Percentiles rank a stretch among this genome's conserved stretches.
These are phyloP conservation scores for Sandelia bainsii DNA, from an alignment of 2,797 vertebrate species.

Conservation along the genomic window DNA sequence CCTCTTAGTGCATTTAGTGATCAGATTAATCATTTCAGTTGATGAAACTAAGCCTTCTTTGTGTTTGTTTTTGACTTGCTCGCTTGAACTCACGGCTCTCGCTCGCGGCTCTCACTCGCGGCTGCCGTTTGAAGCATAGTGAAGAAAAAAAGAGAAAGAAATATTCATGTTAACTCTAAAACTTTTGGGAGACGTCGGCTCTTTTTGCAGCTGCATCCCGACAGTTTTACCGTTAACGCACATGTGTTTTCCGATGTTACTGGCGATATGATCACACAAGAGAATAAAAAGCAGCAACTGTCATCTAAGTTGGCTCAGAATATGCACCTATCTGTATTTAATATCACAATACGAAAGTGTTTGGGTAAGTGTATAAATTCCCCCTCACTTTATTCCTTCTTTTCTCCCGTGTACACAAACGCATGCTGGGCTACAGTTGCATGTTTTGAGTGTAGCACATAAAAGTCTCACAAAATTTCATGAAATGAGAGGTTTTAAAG, in stretches of 20 bases:
- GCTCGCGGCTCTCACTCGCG: slow-evolving; percentile 53
- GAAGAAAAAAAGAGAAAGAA: slow-evolving; percentile 76
- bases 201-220: slow-evolving; percentile 44
- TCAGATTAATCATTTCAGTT: slow-evolving; percentile 1
- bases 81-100: slow-evolving; percentile 3
- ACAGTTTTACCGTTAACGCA: slow-evolving; percentile 83
- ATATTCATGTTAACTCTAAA: slow-evolving; percentile 80
- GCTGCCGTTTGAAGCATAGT: slow-evolving; percentile 90
- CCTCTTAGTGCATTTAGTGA: not conserved
- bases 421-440: slow-evolving; percentile 66
- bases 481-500: slow-evolving; percentile 44
- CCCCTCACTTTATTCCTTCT: slow-evolving; percentile 75
- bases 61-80: not conserved
- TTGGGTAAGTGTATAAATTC: slow-evolving; percentile 94
- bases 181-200: slow-evolving; percentile 68
- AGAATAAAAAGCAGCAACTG: slow-evolving; percentile 94
- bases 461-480: slow-evolving; percentile 33
- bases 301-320: slow-evolving; percentile 99
- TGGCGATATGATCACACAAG: slow-evolving; percentile 93
- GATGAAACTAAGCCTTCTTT: not conserved
- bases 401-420: slow-evolving; percentile 49
- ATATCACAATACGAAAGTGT: slow-evolving; percentile 86
- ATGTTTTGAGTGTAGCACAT: slow-evolving; percentile 49
- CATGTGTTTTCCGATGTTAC: slow-evolving; percentile 90
- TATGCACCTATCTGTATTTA: slow-evolving; percentile 94